These are phyloP conservation scores for Aptenodytes patagonicus DNA, from an alignment of 2,113 vertebrate genomes.

Conservation along the genomic window DNA sequence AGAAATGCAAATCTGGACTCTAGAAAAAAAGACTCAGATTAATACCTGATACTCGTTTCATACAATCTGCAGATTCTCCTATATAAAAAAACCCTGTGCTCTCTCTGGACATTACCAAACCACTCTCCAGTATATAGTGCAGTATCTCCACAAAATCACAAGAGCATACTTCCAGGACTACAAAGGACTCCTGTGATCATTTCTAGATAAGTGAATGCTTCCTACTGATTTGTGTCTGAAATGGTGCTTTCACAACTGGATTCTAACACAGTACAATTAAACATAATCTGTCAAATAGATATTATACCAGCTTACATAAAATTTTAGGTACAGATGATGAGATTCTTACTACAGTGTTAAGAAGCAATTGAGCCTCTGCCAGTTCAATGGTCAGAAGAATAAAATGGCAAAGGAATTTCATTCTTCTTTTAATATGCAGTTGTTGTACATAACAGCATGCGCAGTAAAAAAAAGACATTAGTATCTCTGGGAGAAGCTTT, in stretches of 20 bases:
- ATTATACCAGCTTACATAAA: not conserved
- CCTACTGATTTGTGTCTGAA: not conserved
- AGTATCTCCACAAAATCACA: not conserved
- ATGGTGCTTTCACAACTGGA: not conserved
- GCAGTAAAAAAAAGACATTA: not conserved
- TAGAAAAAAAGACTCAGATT: not conserved
- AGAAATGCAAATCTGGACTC: not conserved
- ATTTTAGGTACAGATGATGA: not conserved
- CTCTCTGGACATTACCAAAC: not conserved
- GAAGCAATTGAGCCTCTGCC: not conserved
- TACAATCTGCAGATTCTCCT: not conserved
- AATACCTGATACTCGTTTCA: not conserved
- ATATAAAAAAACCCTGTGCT: not conserved
- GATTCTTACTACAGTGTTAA: not conserved
- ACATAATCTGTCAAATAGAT: not conserved
- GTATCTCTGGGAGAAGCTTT: not conserved
- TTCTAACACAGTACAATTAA: not conserved
- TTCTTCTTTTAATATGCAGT: not conserved
- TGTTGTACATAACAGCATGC: not conserved
- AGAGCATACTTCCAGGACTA: not conserved
- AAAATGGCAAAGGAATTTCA: not conserved
- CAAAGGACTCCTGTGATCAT: not conserved
- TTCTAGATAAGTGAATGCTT: not conserved
- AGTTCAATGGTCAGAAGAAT: not conserved
- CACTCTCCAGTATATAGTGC: not conserved